phyloP scores from a whole-genome alignment of 2,797 vertebrate species.

The Danio aesculapii region DNA sequence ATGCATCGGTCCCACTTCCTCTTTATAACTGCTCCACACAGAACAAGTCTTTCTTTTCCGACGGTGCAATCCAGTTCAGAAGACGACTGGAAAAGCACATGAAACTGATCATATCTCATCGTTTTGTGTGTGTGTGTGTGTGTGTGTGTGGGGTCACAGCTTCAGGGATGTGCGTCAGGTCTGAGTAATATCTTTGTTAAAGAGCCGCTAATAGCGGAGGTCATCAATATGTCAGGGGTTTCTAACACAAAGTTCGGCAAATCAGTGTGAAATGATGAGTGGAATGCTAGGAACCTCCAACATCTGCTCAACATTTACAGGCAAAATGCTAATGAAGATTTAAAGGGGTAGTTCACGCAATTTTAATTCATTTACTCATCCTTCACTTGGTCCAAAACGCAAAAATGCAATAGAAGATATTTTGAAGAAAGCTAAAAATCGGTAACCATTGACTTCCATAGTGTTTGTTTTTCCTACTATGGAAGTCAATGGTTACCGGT shows the following conservation, averaged over 20 bases:
- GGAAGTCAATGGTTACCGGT: no score
- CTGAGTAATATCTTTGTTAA: background rate
- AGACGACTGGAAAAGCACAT: constrained; percentile 45
- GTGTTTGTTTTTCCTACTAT: no score
- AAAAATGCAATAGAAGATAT: no score
- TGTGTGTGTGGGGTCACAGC: background rate
- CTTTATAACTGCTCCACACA: constrained; percentile 61
- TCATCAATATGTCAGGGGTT: background rate
- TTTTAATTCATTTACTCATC: background rate
- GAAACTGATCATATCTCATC: background rate
- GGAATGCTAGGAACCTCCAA: background rate
- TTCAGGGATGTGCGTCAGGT: background rate
- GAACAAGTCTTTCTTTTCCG: constrained; percentile 68
- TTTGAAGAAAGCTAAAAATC: no score
- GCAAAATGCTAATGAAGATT: background rate
- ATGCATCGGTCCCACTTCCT: constrained; percentile 62
- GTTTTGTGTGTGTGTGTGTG: background rate
- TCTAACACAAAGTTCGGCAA: background rate
- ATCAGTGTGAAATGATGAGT: background rate
- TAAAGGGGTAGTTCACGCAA: constrained; percentile 23
- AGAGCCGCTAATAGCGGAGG: background rate
- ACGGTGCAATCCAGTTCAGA: constrained; percentile 13
- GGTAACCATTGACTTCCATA: no score
- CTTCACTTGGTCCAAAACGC: no score
- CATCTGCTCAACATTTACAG: constrained; percentile 24